A percentile compares a stretch with the other conserved stretches of the same genome.
phyloP scores from a whole-genome alignment of 1,140 invertebrate species.

The Halesus radiatus region DNA sequence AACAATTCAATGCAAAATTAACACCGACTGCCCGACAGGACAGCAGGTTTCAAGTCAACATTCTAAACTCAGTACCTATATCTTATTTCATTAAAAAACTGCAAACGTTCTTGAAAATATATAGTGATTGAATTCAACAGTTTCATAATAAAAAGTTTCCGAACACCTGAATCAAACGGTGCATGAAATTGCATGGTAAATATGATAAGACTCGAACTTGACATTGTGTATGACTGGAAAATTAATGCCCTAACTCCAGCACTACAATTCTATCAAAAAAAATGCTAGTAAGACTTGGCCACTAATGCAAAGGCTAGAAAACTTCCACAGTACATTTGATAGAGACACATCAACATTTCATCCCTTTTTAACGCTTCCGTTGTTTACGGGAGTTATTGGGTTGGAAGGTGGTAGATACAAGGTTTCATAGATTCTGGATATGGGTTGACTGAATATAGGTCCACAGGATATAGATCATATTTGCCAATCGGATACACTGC shows the following conservation, averaged over 20 bases:
- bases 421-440: too few relatives aligned
- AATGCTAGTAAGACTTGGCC: background rate
- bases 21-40: too few relatives aligned
- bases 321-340: too few relatives aligned
- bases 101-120: background rate
- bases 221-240: constrained; percentile 32
- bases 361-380: background rate
- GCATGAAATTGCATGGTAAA: constrained; percentile 38
- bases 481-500: background rate
- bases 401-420: too few relatives aligned
- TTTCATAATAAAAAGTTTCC: background rate
- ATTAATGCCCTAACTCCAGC: background rate
- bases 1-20: too few relatives aligned
- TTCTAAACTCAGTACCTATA: too few relatives aligned
- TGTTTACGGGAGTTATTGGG: background rate
- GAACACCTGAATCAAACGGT: constrained; percentile 7
- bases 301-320: background rate
- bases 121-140: too few relatives aligned
- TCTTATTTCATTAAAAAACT: background rate
- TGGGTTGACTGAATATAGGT: too few relatives aligned
- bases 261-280: too few relatives aligned
- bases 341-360: background rate
- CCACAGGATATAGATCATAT: background rate
- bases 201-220: constrained; percentile 29
- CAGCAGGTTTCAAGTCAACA: too few relatives aligned